A percentile compares a stretch with the other conserved stretches of the same genome.
Conservation (phyloP, 2,888 invertebrate species). For the Elmis aenea region DNA sequence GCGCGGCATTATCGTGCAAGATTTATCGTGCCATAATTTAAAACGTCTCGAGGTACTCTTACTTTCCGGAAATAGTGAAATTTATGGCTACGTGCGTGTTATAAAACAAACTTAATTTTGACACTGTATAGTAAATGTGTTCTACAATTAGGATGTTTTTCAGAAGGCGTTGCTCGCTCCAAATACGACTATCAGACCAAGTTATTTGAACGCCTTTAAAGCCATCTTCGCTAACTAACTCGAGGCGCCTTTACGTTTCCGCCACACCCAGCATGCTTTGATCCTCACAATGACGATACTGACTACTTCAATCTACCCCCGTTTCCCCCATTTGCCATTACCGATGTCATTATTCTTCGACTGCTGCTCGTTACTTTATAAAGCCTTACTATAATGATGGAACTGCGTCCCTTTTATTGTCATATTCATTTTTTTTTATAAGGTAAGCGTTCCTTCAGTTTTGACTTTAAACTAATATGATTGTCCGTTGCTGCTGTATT, state of each 20-base stretch:
- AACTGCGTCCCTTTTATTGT: constrained; percentile 16
- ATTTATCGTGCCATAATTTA: too few species aligned
- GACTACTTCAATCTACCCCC: constrained; percentile 11
- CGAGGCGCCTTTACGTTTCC: constrained; percentile 16
- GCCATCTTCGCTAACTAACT: constrained; percentile 23
- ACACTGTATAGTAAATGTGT: too few species aligned
- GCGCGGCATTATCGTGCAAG: too few species aligned
- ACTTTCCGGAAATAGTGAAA: too few species aligned
- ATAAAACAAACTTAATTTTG: too few species aligned
- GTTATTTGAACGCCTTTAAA: constrained; percentile 23
- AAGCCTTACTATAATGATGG: constrained; percentile 13
- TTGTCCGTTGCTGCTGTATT: too few species aligned
- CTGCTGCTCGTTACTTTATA: constrained; percentile 17
- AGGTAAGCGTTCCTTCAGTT: too few species aligned
- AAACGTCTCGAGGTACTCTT: too few species aligned
- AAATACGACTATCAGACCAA: constrained; percentile 16
- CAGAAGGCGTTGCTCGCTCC: too few species aligned
- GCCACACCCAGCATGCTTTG: constrained; percentile 8
- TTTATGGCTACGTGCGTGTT: too few species aligned
- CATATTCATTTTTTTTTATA: constrained; percentile 12
- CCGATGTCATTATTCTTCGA: constrained; percentile 17
- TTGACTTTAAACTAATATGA: too few species aligned
- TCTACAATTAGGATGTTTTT: too few species aligned
- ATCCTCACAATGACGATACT: constrained; percentile 9
- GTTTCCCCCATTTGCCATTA: constrained; percentile 16